Evolutionary conservation across 2,797 vertebrate species (phyloP), one percentile per base, ranked within the genome.

Genomic region (Protosalanx chinensis): DNA sequence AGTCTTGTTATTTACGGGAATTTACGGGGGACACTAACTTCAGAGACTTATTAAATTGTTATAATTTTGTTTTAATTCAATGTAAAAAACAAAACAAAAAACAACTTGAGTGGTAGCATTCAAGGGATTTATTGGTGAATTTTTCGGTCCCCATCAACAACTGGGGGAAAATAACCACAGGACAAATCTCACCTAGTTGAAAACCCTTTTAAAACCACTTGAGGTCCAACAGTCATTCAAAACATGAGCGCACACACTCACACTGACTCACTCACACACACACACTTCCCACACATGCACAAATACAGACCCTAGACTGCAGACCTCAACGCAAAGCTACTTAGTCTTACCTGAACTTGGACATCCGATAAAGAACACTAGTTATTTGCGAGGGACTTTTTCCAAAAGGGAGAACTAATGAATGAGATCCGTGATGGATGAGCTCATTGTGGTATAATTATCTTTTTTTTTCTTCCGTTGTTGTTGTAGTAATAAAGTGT

Each of bases 51-150:
- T 41, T 41, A 41, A 41, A 41, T 8, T 2, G 6, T 41, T 12
- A 41, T 41, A 41, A 41, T 41, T 41, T 12, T 1, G 6, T 41
- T 41, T 41, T 10, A 41, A 41, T 41, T 41, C 7, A 10, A 41
- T 41, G 37, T 41, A 7, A 2, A 41, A 41, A 35, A 35, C 6
- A 71, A n/a, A 73, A 41, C 68, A 33, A 76, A 27, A 65, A 60
- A 66, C 35, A 62, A 27, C 23, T 27, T 27, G 5, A 53, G 3
- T 57, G 51, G 89, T 90, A 92, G 92, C 94, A 93, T 95, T 97
- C 94, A 93, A 94, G 91, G 94, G 91, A 91, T 98, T 98, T 98
- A 98, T 96, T 98, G 92, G 88, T 92, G 90, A 96, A 93, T 91
- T 94, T 92, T 91, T 90, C 93, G 93, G 94, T 95, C 94, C 94